Percentiles rank a stretch among this genome's conserved stretches.
Evolutionary conservation across 2,888 invertebrate genomes (phyloP).

Genomic region (Andrena marginata): DNA sequence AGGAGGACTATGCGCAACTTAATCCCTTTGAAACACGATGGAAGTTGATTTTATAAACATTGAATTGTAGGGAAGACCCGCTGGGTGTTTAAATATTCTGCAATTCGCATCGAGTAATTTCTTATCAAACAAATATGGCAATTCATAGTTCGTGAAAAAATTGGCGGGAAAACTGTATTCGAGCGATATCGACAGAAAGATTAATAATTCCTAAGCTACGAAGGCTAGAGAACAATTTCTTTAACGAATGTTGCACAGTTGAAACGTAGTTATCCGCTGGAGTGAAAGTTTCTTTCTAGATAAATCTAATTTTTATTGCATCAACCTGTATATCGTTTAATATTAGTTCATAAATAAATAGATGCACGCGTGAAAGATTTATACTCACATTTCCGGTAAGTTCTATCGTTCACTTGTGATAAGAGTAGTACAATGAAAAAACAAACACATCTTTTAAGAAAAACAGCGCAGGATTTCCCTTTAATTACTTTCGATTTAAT

Average conservation of each 20-base stretch:
- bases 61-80: background rate
- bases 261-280: background rate
- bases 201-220: background rate
- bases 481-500: background rate
- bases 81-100: too few species aligned
- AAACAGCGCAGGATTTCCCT: background rate
- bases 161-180: background rate
- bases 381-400: background rate
- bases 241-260: background rate
- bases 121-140: background rate
- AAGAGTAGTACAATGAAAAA: background rate
- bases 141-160: background rate
- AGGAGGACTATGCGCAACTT: background rate
- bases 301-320: background rate
- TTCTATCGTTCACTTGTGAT: background rate
- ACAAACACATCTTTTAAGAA: background rate
- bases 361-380: background rate
- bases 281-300: background rate
- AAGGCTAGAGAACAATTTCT: too few species aligned
- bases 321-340: background rate
- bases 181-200: background rate
- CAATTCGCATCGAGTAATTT: background rate
- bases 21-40: background rate
- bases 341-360: background rate
- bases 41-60: background rate